These are phyloP conservation scores for Littorina saxatilis DNA, from an alignment of 1,140 invertebrate species.

Conservation along the genomic window DNA sequence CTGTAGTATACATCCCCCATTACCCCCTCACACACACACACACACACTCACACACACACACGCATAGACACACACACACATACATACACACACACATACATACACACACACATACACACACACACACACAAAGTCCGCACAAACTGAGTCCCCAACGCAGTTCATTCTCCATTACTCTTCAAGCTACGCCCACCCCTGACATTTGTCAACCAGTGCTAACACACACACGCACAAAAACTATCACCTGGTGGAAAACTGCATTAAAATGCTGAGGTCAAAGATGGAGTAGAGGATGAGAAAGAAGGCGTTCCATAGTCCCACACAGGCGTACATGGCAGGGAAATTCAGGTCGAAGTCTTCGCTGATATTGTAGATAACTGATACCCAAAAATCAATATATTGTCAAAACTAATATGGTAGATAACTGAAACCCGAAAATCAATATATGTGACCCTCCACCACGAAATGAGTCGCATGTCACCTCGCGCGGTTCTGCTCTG, in stretches of 20 bases:
- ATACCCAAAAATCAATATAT: background rate
- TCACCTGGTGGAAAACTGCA: constrained; percentile 82
- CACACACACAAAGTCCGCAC: background rate
- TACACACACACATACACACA: constrained; percentile 19
- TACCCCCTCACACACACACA: background rate
- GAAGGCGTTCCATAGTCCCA: constrained; percentile 82
- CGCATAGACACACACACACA: background rate
- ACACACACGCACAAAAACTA: constrained; percentile 15
- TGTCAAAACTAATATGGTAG: too few species aligned
- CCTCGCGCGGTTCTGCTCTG: too few species aligned
- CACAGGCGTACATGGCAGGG: constrained; percentile 81
- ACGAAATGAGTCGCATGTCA: too few species aligned
- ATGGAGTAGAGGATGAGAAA: constrained; percentile 82
- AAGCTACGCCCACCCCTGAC: too few species aligned
- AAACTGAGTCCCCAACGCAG: too few species aligned
- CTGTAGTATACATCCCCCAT: background rate
- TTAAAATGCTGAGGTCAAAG: constrained; percentile 81
- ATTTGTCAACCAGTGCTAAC: too few species aligned
- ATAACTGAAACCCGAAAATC: too few species aligned
- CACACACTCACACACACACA: constrained; percentile 1
- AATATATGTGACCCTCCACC: too few species aligned
- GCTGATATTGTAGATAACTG: constrained; percentile 81
- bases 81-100: background rate
- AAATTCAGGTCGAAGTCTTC: constrained; percentile 81
- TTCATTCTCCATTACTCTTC: too few species aligned